Conservation (phyloP, 1,140 invertebrate genomes). For the Sesamia nonagrioides region DNA sequence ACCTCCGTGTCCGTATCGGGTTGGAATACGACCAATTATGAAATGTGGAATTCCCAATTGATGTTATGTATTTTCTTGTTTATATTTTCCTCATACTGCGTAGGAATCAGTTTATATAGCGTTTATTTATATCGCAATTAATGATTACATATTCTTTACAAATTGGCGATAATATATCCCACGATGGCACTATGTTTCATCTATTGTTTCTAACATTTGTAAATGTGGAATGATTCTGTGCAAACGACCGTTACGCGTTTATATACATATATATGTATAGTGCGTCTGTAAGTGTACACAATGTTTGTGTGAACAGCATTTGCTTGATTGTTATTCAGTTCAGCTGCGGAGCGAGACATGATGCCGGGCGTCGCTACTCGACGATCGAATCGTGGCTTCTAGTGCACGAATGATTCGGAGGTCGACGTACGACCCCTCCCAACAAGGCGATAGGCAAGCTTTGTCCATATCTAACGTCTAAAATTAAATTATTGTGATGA, state of each 20-base stretch:
- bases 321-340: constrained; percentile 69
- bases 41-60: constrained; percentile 14
- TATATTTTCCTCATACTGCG: constrained; percentile 17
- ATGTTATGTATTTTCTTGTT: background rate
- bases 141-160: constrained; percentile 20
- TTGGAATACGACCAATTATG: background rate
- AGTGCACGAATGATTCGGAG: constrained; percentile 68
- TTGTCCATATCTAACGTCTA: constrained; percentile 40
- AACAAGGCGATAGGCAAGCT: constrained; percentile 37
- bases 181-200: constrained; percentile 42
- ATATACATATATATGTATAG: constrained; percentile 9
- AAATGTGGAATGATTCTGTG: constrained; percentile 47
- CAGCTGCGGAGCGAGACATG: constrained; percentile 61
- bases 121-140: background rate
- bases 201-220: constrained; percentile 37
- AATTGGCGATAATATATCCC: constrained; percentile 33
- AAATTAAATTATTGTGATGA: constrained; percentile 35
- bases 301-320: constrained; percentile 52
- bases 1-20: background rate
- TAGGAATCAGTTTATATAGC: background rate
- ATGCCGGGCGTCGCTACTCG: constrained; percentile 59
- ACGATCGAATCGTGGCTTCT: constrained; percentile 61
- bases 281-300: constrained; percentile 41
- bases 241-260: constrained; percentile 52
- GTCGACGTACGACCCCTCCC: constrained; percentile 69